Evolutionary conservation across 2,888 invertebrate species (phyloP), one percentile per base, ranked within the genome.

Genomic region (Chymomyza procnemis): DNA sequence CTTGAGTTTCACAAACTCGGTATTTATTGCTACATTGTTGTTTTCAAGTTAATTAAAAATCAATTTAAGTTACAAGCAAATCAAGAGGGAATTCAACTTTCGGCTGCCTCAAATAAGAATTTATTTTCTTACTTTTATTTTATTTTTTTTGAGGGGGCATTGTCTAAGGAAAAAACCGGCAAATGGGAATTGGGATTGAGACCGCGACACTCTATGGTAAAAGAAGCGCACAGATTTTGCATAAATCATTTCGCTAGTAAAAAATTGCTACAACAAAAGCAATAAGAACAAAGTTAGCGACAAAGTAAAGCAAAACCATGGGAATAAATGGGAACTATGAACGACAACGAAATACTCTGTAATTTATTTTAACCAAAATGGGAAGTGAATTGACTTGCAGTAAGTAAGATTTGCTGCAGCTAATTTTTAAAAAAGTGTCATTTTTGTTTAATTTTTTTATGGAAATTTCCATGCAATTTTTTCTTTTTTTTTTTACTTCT

Each of bases 151-250:
- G 58, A 34, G 48, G 52, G 55, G 66, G 12, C 12, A 12, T 41
- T 41, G 34, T 0, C 34, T 41, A 41, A 41, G 34, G 34, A 12
- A 41, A 41, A 41, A 34, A 41, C 12, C 34, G 34, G 4, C 34
- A 41, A 41, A 41, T 41, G 34, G 34, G 34, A 41, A 41, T 76
- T 69, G 64, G 85, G 77, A 12, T 12, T 54, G 54, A 21, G 48
- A 50, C 16, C 54, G 19, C 34, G 34, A 41, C 34, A 12, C 34
- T 41, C 34, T 41, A 41, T 41, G 34, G 34, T 14, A 41, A 54
- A 54, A 12, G 54, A 54, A 18, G 54, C 19, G 76, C 86, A 86
- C 81, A 86, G 81, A 82, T 82, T 82, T 82, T 87, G 88, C 81
- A 82, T 82, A 82, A 82, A 82, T 82, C 81, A 82, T 82, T 82